Conservation (phyloP, 2,888 invertebrate species). For the Carcina quercana region DNA sequence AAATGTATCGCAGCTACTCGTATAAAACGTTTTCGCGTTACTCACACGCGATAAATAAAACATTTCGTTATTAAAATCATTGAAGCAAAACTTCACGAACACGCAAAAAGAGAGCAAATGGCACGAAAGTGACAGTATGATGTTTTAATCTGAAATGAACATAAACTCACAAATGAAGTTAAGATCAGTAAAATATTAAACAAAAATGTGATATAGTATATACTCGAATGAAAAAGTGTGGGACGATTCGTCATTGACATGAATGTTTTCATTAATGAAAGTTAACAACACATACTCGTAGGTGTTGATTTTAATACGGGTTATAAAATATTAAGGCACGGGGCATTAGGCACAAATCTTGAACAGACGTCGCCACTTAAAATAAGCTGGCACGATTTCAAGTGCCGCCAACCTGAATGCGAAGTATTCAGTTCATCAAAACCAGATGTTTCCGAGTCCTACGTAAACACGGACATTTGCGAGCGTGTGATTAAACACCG, state of each 20-base stretch:
- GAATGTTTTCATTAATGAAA: too few relatives aligned
- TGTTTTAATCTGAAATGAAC: too few relatives aligned
- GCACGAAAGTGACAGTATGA: conserved; percentile 50
- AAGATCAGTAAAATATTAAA: too few relatives aligned
- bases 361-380: conserved; percentile 67
- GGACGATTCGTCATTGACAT: too few relatives aligned
- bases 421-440: conserved; percentile 70
- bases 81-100: conserved; percentile 35
- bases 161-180: too few relatives aligned
- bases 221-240: too few relatives aligned
- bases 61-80: conserved; percentile 30
- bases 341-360: conserved; percentile 59
- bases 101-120: conserved; percentile 41
- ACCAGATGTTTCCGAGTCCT: conserved; percentile 63
- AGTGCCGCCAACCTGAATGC: conserved; percentile 66
- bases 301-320: conserved; percentile 21
- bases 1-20: not conserved
- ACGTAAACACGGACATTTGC: conserved; percentile 51
- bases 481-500: conserved; percentile 36
- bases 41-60: conserved; percentile 32
- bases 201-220: too few relatives aligned
- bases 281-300: too few relatives aligned
- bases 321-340: conserved; percentile 43
- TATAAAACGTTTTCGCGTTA: too few relatives aligned
- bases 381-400: conserved; percentile 72